Conservation (phyloP, 1,140 invertebrate genomes). For the Acromyrmex heyeri region DNA sequence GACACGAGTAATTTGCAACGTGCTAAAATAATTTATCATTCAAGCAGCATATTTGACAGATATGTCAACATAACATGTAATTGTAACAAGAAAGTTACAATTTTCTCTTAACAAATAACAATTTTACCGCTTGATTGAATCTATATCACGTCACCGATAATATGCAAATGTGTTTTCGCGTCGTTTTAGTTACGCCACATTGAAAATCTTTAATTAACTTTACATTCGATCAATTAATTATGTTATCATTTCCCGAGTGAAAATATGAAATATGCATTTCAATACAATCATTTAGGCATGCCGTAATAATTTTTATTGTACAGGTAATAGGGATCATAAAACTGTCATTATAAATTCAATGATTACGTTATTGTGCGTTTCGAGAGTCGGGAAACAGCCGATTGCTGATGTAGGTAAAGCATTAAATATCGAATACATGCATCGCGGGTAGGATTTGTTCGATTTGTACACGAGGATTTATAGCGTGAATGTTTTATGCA, state of each 20-base stretch:
- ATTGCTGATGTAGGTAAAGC: neutral
- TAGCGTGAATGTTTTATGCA: constrained; percentile 50
- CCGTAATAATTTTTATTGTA: constrained; percentile 29
- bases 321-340: constrained; percentile 9
- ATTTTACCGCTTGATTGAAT: too few relatives aligned
- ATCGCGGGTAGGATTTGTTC: constrained; percentile 10
- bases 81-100: neutral
- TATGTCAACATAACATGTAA: neutral
- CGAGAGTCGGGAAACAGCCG: neutral
- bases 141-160: too few relatives aligned
- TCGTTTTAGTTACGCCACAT: too few relatives aligned
- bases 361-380: neutral
- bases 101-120: neutral
- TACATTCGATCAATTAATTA: constrained; percentile 1
- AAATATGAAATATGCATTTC: constrained; percentile 13
- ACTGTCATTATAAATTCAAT: constrained; percentile 40
- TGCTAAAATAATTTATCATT: constrained; percentile 8
- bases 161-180: neutral
- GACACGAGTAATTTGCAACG: neutral
- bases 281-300: neutral
- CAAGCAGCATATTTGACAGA: neutral
- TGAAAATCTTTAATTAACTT: constrained; percentile 18
- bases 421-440: constrained; percentile 30
- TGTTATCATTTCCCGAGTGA: neutral
- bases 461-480: constrained; percentile 35